Percentiles rank a stretch among this genome's conserved stretches.
Evolutionary conservation across 1,140 invertebrate species (phyloP).

Genomic region (Drosophila rhopaloa): DNA sequence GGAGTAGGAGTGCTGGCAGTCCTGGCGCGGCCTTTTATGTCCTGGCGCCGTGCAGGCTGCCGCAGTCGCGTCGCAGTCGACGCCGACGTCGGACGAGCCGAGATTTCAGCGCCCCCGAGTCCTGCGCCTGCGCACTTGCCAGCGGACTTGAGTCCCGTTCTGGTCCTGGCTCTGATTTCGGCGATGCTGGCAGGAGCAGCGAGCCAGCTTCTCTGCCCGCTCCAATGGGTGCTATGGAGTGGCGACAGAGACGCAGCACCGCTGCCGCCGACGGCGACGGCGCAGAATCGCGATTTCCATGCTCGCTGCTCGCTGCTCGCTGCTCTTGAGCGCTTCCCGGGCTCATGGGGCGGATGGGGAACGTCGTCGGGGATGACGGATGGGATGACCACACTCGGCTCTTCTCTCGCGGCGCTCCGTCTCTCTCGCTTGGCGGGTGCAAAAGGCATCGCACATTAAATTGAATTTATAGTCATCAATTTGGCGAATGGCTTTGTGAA

Average conservation of each 20-base stretch:
- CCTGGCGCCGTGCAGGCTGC: constrained; percentile 33
- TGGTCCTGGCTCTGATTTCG: constrained; percentile 22
- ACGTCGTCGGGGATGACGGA: constrained; percentile 22
- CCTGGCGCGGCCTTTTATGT: constrained; percentile 77
- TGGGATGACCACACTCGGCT: constrained; percentile 36
- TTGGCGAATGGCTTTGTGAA: constrained; percentile 78
- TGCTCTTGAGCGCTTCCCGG: constrained; percentile 38
- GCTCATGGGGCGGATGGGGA: not conserved
- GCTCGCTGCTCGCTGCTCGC: not conserved
- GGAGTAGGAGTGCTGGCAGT: constrained; percentile 78
- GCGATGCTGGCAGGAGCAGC: constrained; percentile 32
- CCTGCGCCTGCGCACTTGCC: constrained; percentile 58
- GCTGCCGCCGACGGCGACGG: constrained; percentile 7
- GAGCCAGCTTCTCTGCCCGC: constrained; percentile 39
- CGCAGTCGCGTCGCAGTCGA: constrained; percentile 27
- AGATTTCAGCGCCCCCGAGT: constrained; percentile 36
- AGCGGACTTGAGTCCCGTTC: constrained; percentile 3
- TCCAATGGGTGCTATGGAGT: constrained; percentile 42
- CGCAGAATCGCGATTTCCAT: constrained; percentile 59
- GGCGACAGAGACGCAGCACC: constrained; percentile 19
- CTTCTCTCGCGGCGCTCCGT: constrained; percentile 5
- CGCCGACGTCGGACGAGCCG: constrained; percentile 58
- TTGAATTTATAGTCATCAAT: constrained; percentile 83
- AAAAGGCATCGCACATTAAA: constrained; percentile 81
- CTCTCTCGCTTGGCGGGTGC: constrained; percentile 9